phyloP scores from a whole-genome alignment of 2,797 vertebrate genomes.

The Pampus argenteus region DNA sequence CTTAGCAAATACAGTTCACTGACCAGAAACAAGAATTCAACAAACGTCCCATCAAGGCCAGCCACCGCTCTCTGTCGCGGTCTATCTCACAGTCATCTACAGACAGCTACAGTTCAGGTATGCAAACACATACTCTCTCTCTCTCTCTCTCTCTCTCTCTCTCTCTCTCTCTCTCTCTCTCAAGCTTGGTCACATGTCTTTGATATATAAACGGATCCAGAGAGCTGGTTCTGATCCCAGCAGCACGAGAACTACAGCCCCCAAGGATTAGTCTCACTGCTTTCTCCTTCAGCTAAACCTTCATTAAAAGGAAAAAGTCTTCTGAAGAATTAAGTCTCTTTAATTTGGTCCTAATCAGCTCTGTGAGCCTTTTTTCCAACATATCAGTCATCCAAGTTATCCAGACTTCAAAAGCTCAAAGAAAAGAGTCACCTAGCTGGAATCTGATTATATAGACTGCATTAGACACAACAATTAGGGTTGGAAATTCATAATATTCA shows the following conservation, averaged over 20 bases:
- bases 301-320: slow-evolving; percentile 57
- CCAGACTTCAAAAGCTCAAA: slow-evolving; percentile 54
- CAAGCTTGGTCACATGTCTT: slow-evolving; percentile 54
- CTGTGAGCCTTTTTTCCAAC: slow-evolving; percentile 54
- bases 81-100: slow-evolving; percentile 93
- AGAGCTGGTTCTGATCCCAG: slow-evolving; percentile 38
- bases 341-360: slow-evolving; percentile 62
- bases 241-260: slow-evolving; percentile 36
- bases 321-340: slow-evolving; percentile 50
- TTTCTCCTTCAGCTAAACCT: slow-evolving; percentile 42
- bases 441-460: slow-evolving; percentile 16
- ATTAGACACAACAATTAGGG: slow-evolving; percentile 15
- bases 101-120: slow-evolving; percentile 93
- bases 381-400: slow-evolving; percentile 46
- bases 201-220: slow-evolving; percentile 29
- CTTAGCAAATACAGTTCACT: slow-evolving; percentile 89
- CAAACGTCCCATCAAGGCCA: slow-evolving; percentile 88
- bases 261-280: slow-evolving; percentile 45
- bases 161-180: background rate
- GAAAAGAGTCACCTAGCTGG: slow-evolving; percentile 15
- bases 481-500: slow-evolving; percentile 2
- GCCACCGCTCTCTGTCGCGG: slow-evolving; percentile 87
- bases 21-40: slow-evolving; percentile 94
- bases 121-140: slow-evolving; percentile 13
- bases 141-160: too few relatives aligned